Evolutionary conservation across 1,140 invertebrate species (phyloP), one percentile per base, ranked within the genome.

Genomic region (Lanistes nyassanus): DNA sequence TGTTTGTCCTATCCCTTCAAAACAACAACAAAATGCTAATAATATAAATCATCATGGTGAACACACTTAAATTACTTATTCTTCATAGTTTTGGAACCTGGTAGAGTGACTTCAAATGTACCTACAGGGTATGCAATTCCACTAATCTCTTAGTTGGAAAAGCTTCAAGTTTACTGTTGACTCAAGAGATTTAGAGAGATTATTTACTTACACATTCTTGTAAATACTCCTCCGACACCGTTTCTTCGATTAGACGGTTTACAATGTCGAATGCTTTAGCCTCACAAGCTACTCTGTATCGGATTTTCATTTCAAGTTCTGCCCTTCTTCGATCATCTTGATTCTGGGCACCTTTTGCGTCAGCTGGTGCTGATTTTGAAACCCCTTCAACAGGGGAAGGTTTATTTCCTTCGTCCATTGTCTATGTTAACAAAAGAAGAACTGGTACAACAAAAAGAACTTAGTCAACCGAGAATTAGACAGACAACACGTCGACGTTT

Each of bases 201-300:
- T n/a, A n/a, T n/a, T n/a, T n/a, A 76, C 75, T 29, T 80, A 82
- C 81, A 60, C 68, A 64, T 47, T 82, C 64, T 51, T 65, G 62
- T 3, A 82, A 73, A 31, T 67, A 75, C 19, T 77, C 77, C 26
- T 76, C 69, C 16, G 75, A 58, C 29, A 82, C 75, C 29, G 67
- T 56, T 11, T 70, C 47, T 29, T 82, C 81, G 26, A 82, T 31
- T 21, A 82, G 69, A 42, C 70, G 74, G 64, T 79, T 74, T 0
- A 82, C 79, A 77, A 80, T 75, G 6, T 71, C 60, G 67, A 78
- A 79, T n/a, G 81, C 81, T 72, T 68, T 82, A 34, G 79, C 77
- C 60, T 82, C 81, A 69, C 53, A 78, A 7, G 73, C 77, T 21
- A 79, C 80, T 53, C 77, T 75, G 21, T 80, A 55, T 39, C 79